Conservation (phyloP, 2,113 vertebrate genomes). For the Macaca mulatta region DNA sequence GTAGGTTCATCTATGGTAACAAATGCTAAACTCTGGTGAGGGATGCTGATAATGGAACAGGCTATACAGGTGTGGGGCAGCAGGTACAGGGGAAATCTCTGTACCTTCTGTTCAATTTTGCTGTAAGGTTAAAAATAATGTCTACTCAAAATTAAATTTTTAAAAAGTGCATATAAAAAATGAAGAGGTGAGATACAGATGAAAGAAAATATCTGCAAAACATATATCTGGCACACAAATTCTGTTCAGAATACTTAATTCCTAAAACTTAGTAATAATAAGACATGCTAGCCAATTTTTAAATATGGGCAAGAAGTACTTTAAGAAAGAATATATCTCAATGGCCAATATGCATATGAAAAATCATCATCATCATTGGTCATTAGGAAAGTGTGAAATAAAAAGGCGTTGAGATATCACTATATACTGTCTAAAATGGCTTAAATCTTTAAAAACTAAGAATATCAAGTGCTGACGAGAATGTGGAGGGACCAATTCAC, state of each 20-base stretch:
- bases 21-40: neutral
- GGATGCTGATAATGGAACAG: neutral
- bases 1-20: neutral
- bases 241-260: neutral
- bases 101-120: neutral
- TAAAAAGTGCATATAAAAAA: neutral
- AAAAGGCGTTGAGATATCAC: neutral
- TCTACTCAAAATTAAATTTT: neutral
- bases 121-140: neutral
- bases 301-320: neutral
- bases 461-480: neutral
- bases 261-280: neutral
- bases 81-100: neutral
- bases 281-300: neutral
- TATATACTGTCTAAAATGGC: neutral
- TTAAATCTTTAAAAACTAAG: neutral
- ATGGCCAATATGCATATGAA: neutral
- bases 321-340: neutral
- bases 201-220: neutral
- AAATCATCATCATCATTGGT: neutral
- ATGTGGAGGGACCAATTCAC: neutral
- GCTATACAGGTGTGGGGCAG: accelerated
- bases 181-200: neutral
- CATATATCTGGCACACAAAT: neutral
- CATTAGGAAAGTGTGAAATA: neutral